Evolutionary conservation across 2,888 invertebrate genomes (phyloP).

Genomic region (Microplitis deprimator): DNA sequence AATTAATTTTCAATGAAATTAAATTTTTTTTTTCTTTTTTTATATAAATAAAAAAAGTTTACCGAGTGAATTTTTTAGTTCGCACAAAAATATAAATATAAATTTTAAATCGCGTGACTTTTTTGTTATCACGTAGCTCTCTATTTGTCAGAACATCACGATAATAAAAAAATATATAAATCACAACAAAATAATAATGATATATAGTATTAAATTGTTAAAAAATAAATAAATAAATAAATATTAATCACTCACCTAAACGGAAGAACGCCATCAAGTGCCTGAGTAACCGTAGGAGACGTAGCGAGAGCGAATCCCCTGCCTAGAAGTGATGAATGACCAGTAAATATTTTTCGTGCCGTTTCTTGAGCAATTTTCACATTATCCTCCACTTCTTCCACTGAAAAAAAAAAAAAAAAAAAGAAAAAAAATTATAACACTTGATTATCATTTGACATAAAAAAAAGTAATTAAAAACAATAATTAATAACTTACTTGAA

Average conservation of each 20-base stretch:
- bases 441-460: neutral
- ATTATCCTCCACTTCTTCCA: conserved; percentile 81
- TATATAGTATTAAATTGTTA: neutral
- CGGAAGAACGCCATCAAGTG: conserved; percentile 89
- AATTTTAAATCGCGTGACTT: neutral
- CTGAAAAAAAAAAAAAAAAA: conserved; percentile 60
- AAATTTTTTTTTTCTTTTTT: neutral
- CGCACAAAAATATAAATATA: neutral
- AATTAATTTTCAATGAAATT: neutral
- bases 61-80: neutral
- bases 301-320: conserved; percentile 92
- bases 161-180: neutral
- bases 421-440: conserved; percentile 14
- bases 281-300: conserved; percentile 90
- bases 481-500: conserved; percentile 70
- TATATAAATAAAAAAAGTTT: neutral
- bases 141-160: neutral
- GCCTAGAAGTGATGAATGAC: conserved; percentile 84
- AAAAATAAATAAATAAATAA: conserved; percentile 10
- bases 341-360: conserved; percentile 70
- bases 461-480: too few relatives aligned
- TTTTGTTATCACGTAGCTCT: neutral
- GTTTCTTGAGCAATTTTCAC: conserved; percentile 80
- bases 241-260: conserved; percentile 78
- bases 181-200: neutral